Evolutionary conservation across 1,140 invertebrate genomes (phyloP), one percentile per base, ranked within the genome.

Genomic region (Drosophila biarmipes): DNA sequence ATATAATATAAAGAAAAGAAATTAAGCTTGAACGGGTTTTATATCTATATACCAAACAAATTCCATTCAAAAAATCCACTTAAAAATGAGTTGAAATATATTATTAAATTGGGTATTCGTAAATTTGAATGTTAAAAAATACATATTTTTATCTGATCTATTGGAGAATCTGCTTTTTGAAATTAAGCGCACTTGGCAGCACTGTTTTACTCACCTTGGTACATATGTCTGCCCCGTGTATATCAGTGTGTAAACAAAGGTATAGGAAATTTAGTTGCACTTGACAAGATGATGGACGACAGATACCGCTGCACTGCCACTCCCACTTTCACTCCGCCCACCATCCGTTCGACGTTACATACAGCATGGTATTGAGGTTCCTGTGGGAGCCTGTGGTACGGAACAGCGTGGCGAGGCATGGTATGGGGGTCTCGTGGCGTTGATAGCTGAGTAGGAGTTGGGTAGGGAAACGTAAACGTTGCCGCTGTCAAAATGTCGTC

Each of bases 401-500:
- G 24, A 0, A 24, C 6, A 2, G 38, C 2, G 15, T 10, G n/a
- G 38, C 0, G 10, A 0, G 7, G 7, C 8, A 2, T 4, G n/a
- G 40, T 17, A 15, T 12, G 1, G 45, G 15, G 45, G 42, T 21
- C 19, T 8, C 40, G 14, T 17, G 15, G 19, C 21, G 15, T 21
- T 11, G 12, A 34, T 17, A 43, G 21, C 35, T 19, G 37, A 19
- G 43, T n/a, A 19, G 34, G 38, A 17, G 45, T 19, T 15, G 35
- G 49, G 8, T 37, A 10, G 29, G 46, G 24, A 38, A 54, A 57
- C 67, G 61, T 73, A 75, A 73, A 59, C 53, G 78, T 63, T 81
- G 73, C 79, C 80, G 61, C 79, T 87, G 84, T 87, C 84, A 89
- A 87, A 87, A 89, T 87, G 82, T 87, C 82, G 84, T 87, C 82